Percentiles rank a stretch among this genome's conserved stretches.
Conservation (phyloP, 1,140 invertebrate species). For the Drosophila sp. region DNA sequence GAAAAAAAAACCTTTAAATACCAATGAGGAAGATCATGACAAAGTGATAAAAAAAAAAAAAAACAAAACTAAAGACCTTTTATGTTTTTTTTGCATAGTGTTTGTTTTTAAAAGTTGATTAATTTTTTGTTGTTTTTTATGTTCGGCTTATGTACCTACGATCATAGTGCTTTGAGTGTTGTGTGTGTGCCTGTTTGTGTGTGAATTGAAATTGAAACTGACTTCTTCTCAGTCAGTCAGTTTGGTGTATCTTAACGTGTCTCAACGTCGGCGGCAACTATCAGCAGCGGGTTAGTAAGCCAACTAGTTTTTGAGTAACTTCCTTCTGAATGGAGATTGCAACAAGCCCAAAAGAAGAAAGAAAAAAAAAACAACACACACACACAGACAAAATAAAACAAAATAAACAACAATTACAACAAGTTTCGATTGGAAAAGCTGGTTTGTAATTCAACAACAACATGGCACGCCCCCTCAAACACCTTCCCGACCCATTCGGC, state of each 20-base stretch:
- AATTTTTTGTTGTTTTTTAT: neutral
- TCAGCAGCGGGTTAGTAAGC: slow-evolving; percentile 29
- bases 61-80: neutral
- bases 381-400: neutral
- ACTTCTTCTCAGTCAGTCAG: neutral
- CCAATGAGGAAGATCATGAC: neutral
- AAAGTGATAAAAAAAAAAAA: slow-evolving; percentile 7
- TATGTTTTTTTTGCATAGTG: neutral
- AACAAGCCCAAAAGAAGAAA: slow-evolving; percentile 33
- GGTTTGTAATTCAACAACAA: slow-evolving; percentile 17
- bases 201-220: slow-evolving; percentile 7
- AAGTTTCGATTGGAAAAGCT: slow-evolving; percentile 18
- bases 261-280: slow-evolving; percentile 9
- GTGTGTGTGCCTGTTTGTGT: neutral
- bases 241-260: neutral
- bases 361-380: no score
- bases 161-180: slow-evolving; percentile 6
- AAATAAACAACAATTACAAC: slow-evolving; percentile 1
- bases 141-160: neutral
- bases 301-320: slow-evolving; percentile 25
- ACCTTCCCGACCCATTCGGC: neutral
- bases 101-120: neutral
- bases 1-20: neutral
- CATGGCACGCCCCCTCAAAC: slow-evolving; percentile 9
- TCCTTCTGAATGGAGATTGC: slow-evolving; percentile 29